Evolutionary conservation across 2,113 vertebrate genomes (phyloP), one percentile per base, ranked within the genome.

Genomic region (Tachysurus vachellii): DNA sequence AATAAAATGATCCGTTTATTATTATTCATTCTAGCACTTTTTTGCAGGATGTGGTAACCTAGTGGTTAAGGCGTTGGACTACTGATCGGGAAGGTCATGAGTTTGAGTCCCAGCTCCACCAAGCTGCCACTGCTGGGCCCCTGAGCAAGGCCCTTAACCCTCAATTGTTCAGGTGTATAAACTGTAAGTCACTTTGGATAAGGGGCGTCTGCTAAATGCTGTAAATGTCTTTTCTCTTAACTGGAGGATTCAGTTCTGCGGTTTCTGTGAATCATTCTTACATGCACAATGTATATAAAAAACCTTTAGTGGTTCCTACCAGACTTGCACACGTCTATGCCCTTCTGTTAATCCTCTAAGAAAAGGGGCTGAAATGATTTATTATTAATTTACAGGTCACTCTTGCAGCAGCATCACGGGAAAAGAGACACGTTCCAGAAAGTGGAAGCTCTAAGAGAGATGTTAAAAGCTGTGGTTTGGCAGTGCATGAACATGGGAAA

Each of bases 161-260:
- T 36, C 36, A 36, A 36, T 36, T 36, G 36, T 36, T 36, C 36
- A 36, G 36, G 36, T 36, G 36, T 36, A 36, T 36, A 36, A 36
- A 36, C 36, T 36, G 36, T 36, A 36, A 36, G 36, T 36, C 36
- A 36, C 36, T 36, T 36, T 36, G 2, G 36, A 36, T 36, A 36
- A 36, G 36, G 36, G 36, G 36, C 36, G 1, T 36, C 36, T 36
- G 36, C 36, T 36, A 36, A 36, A 36, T 36, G 36, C 36, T 36
- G 36, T 36, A 36, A 36, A 36, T 36, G 36, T 86, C 8, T 53
- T 83, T 90, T 88, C 84, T 83, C 68, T 82, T 68, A 86, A 76
- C 83, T 42, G 83, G 83, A 75, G 70, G 23, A 57, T 85, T 13
- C 84, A 85, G 23, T 90, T 59, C 76, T 85, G 56, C 53, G 80